A percentile compares a stretch with the other conserved stretches of the same genome.
Conservation (phyloP, 2,113 vertebrate genomes). For the Chauna torquata region DNA sequence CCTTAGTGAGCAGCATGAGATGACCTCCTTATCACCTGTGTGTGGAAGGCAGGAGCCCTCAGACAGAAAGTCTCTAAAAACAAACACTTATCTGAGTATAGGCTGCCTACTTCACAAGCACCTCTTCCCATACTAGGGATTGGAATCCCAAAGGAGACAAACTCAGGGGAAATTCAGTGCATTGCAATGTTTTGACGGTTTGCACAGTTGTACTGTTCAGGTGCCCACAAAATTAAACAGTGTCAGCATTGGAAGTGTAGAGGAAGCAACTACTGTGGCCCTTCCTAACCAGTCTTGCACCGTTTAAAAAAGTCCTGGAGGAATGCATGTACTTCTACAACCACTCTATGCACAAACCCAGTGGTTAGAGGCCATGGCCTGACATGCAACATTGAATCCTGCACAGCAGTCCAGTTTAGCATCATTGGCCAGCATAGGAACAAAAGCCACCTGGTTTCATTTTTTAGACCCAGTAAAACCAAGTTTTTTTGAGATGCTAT, state of each 20-base stretch:
- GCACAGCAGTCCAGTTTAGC: not conserved
- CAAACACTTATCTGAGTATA: rapidly evolving
- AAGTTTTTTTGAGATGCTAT: not conserved
- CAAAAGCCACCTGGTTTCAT: not conserved
- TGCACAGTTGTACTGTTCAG: not conserved
- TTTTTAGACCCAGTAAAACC: not conserved
- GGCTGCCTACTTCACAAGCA: not conserved
- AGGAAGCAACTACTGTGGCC: not conserved
- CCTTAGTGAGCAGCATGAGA: not conserved
- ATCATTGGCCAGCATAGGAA: not conserved
- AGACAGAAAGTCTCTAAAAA: not conserved
- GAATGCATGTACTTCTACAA: not conserved
- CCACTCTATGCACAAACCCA: rapidly evolving
- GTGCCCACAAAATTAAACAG: not conserved
- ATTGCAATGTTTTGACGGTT: not conserved
- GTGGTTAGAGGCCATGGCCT: not conserved
- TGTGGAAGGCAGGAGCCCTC: not conserved
- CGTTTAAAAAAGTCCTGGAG: not conserved
- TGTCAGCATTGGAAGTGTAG: rapidly evolving
- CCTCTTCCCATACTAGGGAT: not conserved
- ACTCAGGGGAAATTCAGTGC: not conserved
- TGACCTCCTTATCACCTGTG: not conserved
- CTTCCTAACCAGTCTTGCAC: not conserved
- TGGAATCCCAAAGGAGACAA: not conserved
- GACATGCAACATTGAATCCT: not conserved